Conservation (phyloP, 2,797 vertebrate genomes). For the Coregonus ussuriensis region DNA sequence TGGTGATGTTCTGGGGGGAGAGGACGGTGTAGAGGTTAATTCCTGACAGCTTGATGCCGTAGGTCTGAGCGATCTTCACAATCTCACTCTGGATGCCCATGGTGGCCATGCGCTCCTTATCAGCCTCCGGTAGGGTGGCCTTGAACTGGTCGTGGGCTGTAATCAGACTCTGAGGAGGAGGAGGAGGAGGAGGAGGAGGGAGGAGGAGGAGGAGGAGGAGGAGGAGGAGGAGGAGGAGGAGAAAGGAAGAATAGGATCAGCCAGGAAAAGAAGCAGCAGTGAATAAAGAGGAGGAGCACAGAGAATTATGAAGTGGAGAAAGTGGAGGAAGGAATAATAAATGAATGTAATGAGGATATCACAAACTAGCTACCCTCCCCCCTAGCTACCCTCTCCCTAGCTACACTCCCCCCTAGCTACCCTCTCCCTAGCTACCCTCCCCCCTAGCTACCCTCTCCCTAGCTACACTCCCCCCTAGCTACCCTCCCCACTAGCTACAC, state of each 20-base stretch:
- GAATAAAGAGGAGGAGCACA: background rate
- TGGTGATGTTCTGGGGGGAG: constrained; percentile 79
- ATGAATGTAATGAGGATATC: background rate
- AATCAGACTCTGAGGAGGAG: constrained; percentile 80
- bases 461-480: too few relatives aligned
- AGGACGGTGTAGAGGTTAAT: constrained; percentile 87
- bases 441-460: background rate
- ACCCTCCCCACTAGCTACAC: too few relatives aligned
- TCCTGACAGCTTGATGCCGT: constrained; percentile 83
- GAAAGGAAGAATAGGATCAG: background rate
- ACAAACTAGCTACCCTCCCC: too few relatives aligned
- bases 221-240: too few relatives aligned
- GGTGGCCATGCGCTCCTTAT: constrained; percentile 87
- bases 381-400: too few relatives aligned
- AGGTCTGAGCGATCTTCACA: constrained; percentile 91
- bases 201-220: background rate
- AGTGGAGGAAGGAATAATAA: background rate
- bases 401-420: too few relatives aligned
- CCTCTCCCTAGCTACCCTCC: too few relatives aligned
- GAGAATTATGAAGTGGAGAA: background rate
- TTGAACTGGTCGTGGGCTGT: constrained; percentile 93
- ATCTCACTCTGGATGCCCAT: constrained; percentile 89
- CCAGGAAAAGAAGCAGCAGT: background rate
- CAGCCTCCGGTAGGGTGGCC: constrained; percentile 87
- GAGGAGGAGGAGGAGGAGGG: background rate